Conservation (phyloP, 2,797 vertebrate genomes). For the Epinephelus malabaricus region DNA sequence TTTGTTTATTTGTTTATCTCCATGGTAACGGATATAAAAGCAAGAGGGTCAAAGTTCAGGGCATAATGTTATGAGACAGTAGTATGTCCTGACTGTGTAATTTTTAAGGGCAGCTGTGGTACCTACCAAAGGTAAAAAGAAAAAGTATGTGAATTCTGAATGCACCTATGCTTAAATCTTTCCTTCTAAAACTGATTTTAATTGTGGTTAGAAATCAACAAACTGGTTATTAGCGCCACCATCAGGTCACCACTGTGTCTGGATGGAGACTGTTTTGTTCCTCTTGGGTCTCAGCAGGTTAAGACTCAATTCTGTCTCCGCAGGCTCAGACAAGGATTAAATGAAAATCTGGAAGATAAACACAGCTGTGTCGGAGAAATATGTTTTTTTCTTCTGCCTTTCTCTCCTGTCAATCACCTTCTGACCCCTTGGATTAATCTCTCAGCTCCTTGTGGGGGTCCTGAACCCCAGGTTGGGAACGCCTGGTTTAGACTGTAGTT, state of each 20-base stretch:
- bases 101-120: too few species aligned
- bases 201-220: neutral
- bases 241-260: neutral
- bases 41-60: too few species aligned
- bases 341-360: neutral
- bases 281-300: neutral
- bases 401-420: neutral
- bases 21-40: too few species aligned
- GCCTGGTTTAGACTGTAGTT: neutral
- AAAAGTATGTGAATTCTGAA: too few species aligned
- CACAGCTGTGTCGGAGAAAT: neutral
- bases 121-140: too few species aligned
- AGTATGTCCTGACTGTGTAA: too few species aligned
- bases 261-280: neutral
- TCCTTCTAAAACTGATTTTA: neutral
- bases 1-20: too few species aligned
- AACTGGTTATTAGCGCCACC: neutral
- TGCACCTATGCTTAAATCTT: too few species aligned
- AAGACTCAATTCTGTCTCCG: neutral
- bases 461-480: neutral
- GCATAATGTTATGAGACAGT: too few species aligned
- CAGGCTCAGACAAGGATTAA: neutral
- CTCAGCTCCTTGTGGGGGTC: neutral
- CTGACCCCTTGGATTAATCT: constrained; percentile 1
- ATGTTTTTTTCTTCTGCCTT: neutral